These are phyloP conservation scores for Melipona bicolor DNA, from an alignment of 2,888 invertebrate genomes.

Conservation along the genomic window DNA sequence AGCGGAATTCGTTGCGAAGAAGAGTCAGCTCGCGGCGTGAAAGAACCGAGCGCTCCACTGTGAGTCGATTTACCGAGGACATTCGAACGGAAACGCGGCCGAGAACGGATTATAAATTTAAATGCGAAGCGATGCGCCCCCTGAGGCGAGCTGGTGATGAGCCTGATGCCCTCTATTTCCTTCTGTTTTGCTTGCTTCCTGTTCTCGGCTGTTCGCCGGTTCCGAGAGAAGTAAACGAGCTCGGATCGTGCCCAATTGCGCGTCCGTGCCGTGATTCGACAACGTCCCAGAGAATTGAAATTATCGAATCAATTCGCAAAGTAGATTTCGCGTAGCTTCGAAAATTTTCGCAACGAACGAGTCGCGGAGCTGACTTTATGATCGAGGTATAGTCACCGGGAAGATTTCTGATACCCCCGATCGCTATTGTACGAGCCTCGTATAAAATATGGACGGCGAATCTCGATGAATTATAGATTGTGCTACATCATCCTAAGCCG, in stretches of 20 bases:
- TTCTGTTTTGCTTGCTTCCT: background rate
- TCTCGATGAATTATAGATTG: slow-evolving; percentile 3
- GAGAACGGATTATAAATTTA: slow-evolving; percentile 76
- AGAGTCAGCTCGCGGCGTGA: background rate
- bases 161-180: background rate
- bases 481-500: background rate
- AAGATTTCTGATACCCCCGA: background rate
- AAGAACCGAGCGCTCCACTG: slow-evolving; percentile 49
- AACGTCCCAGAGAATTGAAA: background rate
- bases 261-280: background rate
- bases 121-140: slow-evolving; percentile 73
- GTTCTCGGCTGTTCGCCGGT: background rate
- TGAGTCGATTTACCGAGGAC: slow-evolving; percentile 75
- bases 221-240: background rate
- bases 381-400: background rate
- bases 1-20: background rate
- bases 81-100: slow-evolving; percentile 63
- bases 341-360: background rate
- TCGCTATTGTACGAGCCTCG: background rate
- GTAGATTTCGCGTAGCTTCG: background rate
- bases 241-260: background rate
- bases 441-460: slow-evolving; percentile 19
- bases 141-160: slow-evolving; percentile 32
- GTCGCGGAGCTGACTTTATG: background rate
- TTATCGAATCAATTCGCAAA: background rate